A percentile compares a stretch with the other conserved stretches of the same genome.
Evolutionary conservation across 2,888 invertebrate genomes (phyloP).

Genomic region (Clostera curtula): DNA sequence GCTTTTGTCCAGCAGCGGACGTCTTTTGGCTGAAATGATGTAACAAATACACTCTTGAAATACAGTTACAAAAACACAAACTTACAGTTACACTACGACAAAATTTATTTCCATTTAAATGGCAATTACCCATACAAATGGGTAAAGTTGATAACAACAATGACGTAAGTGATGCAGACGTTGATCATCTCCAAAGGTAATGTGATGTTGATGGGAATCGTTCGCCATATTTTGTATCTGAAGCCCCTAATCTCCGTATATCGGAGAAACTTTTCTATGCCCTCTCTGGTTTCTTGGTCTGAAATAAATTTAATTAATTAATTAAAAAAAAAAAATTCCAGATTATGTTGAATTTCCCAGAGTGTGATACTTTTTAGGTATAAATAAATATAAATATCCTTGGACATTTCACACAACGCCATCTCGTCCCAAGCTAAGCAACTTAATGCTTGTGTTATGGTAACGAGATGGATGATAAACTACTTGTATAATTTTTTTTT

Average conservation of each 20-base stretch:
- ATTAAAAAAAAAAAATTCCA: conserved; percentile 2
- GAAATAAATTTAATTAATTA: no score
- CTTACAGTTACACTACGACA: no score
- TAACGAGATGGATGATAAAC: no score
- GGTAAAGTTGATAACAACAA: conserved; percentile 58
- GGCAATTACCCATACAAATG: conserved; percentile 37
- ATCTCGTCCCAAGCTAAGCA: no score
- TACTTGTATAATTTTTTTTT: no score
- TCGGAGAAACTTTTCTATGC: conserved; percentile 42
- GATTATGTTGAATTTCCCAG: no score
- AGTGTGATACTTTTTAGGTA: background rate
- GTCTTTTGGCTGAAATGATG: no score
- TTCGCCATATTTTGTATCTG: conserved; percentile 48
- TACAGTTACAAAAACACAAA: no score
- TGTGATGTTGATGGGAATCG: conserved; percentile 42
- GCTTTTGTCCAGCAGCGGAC: no score
- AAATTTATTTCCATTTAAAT: background rate
- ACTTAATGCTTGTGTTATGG: no score
- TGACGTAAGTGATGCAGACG: conserved; percentile 49
- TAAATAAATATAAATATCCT: background rate
- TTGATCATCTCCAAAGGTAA: conserved; percentile 48
- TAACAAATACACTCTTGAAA: no score
- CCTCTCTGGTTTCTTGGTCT: conserved; percentile 36
- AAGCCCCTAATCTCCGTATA: conserved; percentile 46
- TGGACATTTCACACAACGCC: no score